Evolutionary conservation across 2,797 vertebrate species (phyloP), one percentile per base, ranked within the genome.

Genomic region (Lagodon rhomboides): DNA sequence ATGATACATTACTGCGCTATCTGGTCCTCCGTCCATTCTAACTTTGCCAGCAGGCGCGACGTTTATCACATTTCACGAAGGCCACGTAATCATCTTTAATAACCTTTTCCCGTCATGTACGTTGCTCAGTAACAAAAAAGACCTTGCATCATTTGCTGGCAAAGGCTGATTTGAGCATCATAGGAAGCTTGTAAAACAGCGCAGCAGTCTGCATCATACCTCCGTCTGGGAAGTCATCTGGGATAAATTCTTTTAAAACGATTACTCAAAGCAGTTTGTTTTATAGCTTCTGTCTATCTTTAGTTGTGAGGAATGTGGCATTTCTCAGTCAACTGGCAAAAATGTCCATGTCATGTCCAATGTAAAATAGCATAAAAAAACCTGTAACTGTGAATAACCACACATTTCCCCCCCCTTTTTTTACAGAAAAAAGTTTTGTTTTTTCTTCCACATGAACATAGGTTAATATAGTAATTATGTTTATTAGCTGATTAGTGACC

Each of bases 151-250:
- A 64, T 27, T 15, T 43, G 20, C 56, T 53, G 43, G 51, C 56
- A 38, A 63, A 41, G 17, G 43, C 58, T 54, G 44, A 68, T 20
- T 22, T 2, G 23, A 65, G 75, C n/a, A 47, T 47, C 7, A 53
- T 41, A 12, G 38, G 66, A 27, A 63, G 59, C 64, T 68, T 74
- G 68, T 73, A 61, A 68, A 73, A 54, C 50, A 59, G 27, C 20
- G 34, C 27, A 27, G 30, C 53, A 20, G 60, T 54, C 56, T 71
- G 56, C 3, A 20, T 76, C 66, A 74, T 74, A 46, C 64, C 20
- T 66, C 22, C n/a, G 68, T 73, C 59, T 75, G 77, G 71, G 44
- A 71, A 34, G 60, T 55, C 60, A 78, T 73, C 53, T 73, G 68
- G 56, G 20, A 72, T 66, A 47, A 56, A 62, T 66, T 54, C 59